These are phyloP conservation scores for Todiramphus saurophagus DNA, from an alignment of 2,113 vertebrate species.

Conservation along the genomic window DNA sequence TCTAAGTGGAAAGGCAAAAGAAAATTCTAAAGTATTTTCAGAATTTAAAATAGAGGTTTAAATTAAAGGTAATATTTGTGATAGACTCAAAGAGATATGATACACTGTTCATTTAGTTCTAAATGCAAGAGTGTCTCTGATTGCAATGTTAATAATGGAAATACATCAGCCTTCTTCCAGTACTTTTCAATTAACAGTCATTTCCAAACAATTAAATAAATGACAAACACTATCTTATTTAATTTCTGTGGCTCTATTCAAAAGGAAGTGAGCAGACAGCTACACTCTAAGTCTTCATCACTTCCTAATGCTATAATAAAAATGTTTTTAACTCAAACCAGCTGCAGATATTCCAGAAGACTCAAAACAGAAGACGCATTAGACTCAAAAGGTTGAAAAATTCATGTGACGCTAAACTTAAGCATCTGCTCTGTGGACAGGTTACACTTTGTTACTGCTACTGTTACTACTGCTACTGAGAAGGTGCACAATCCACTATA, in stretches of 20 bases:
- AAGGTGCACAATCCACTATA: background rate
- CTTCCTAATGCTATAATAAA: slow-evolving; percentile 3
- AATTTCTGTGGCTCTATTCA: slow-evolving; percentile 23
- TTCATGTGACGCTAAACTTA: background rate
- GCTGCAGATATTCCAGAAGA: background rate
- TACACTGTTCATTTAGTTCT: background rate
- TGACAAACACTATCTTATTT: slow-evolving; percentile 26
- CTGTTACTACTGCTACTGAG: background rate
- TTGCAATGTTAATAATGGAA: background rate
- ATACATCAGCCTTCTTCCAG: background rate
- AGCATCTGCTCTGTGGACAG: background rate
- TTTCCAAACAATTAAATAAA: slow-evolving; percentile 57
- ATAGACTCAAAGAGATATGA: background rate
- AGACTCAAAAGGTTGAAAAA: background rate
- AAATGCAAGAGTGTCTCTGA: background rate
- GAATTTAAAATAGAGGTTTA: background rate
- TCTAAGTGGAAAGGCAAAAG: background rate
- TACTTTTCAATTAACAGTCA: background rate
- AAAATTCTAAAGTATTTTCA: background rate
- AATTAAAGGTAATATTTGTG: background rate
- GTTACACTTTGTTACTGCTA: background rate
- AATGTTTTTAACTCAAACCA: slow-evolving; percentile 5
- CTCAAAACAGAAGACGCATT: background rate
- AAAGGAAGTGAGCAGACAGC: slow-evolving; percentile 23
- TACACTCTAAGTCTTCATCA: slow-evolving; percentile 3